phyloP scores from a whole-genome alignment of 2,888 invertebrate species.

The Phlogophora meticulosa region DNA sequence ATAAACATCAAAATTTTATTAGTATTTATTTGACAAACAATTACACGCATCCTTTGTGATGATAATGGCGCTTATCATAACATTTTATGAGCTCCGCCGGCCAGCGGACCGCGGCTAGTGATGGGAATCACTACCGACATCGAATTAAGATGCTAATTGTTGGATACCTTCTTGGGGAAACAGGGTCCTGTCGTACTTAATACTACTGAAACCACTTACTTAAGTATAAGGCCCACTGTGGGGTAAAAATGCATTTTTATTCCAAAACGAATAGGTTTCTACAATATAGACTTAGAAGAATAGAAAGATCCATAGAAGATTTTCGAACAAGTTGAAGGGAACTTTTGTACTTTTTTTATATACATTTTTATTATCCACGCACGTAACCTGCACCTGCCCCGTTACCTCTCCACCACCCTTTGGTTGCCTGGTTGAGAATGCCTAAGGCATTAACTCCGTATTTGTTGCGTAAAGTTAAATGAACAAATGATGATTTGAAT shows the following conservation, averaged over 20 bases:
- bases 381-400: no score
- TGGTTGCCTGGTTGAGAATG: no score
- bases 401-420: no score
- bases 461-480: no score
- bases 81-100: slow-evolving; percentile 84
- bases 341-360: no score
- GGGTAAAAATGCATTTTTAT: background rate
- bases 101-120: slow-evolving; percentile 72
- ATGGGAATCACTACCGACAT: slow-evolving; percentile 62
- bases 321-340: no score
- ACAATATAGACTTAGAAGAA: background rate
- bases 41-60: slow-evolving; percentile 90
- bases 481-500: no score
- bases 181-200: background rate
- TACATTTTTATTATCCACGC: no score
- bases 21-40: slow-evolving; percentile 91
- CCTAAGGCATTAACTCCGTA: no score
- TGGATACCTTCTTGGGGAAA: background rate
- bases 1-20: slow-evolving; percentile 90
- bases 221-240: no score
- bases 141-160: slow-evolving; percentile 12
- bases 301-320: no score
- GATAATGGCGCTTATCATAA: slow-evolving; percentile 89
- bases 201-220: background rate
- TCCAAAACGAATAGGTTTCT: background rate